Evolutionary conservation across 2,888 invertebrate species (phyloP), one percentile per base, ranked within the genome.

Genomic region (Elgonia sp.): DNA sequence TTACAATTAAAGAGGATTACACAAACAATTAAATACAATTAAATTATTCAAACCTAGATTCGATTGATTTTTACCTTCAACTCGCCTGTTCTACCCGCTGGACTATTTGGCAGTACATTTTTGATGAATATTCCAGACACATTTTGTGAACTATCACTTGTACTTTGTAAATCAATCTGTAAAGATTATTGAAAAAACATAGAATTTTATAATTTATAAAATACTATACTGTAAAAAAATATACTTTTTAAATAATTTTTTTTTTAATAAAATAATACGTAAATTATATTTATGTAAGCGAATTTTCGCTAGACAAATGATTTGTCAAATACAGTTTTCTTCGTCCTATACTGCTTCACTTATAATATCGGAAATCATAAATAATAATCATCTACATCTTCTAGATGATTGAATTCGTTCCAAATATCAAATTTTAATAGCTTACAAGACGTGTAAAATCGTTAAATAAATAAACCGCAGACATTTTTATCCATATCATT

Each of bases 41-140:
- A n/a, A n/a, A n/a, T n/a, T n/a, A n/a, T n/a, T n/a, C n/a, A n/a
- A n/a, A n/a, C n/a, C n/a, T n/a, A n/a, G n/a, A n/a, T n/a, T n/a
- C n/a, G 29, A 29, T 29, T 63, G 10, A 39, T 62, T 91, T 93
- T 95, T 95, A 98, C 98, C 95, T 97, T 97, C 62, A 98, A 95
- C 91, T 97, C 97, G n/a, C 97, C 98, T 89, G 98, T 97, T 92
- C 96, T 96, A 70, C 98, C 99, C 0, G 99, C 99, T 0, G 99
- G 99, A 95, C 98, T 99, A 89, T 98, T 97, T 0, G 98, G 97
- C 16, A 99, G 96, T 0, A 99, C 99, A 93, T 98, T 98, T 95
- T 99, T 99, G 93, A 99, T 98, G 95, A 99, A 99, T 93, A 99
- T 99, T 8, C 99, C 99, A 83, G 98, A 97, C 90, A 99, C 96